These are phyloP conservation scores for Rhea americana DNA, from an alignment of 2,113 vertebrate species.

Conservation along the genomic window DNA sequence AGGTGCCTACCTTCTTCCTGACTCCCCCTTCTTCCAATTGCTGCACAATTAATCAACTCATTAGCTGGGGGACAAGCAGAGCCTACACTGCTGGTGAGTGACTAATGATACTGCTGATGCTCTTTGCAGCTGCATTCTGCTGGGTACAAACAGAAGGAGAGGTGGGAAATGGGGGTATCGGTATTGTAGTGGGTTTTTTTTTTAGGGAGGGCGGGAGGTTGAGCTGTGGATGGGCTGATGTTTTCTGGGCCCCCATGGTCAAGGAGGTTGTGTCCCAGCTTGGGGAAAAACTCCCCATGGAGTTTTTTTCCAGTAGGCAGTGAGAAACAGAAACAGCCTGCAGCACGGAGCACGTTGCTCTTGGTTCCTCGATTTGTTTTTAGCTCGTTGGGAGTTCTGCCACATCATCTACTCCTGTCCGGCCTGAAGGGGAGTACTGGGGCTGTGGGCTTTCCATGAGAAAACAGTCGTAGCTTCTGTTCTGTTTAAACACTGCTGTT, in stretches of 20 bases:
- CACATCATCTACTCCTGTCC: background rate
- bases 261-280: background rate
- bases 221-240: background rate
- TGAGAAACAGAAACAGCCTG: background rate
- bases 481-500: background rate
- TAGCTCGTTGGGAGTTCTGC: background rate
- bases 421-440: rapidly evolving
- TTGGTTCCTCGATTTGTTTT: rapidly evolving
- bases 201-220: background rate
- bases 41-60: background rate
- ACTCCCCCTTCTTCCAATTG: background rate
- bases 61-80: background rate
- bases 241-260: rapidly evolving
- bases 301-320: background rate
- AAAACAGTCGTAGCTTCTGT: background rate
- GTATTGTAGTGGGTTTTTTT: background rate
- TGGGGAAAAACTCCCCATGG: rapidly evolving
- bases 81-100: background rate
- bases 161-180: rapidly evolving
- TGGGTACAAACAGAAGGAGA: background rate
- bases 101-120: background rate
- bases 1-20: background rate
- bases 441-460: rapidly evolving
- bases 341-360: background rate
- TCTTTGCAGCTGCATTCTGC: background rate